Evolutionary conservation across 2,888 invertebrate species (phyloP).

Genomic region (Sminthurinus aureus): DNA sequence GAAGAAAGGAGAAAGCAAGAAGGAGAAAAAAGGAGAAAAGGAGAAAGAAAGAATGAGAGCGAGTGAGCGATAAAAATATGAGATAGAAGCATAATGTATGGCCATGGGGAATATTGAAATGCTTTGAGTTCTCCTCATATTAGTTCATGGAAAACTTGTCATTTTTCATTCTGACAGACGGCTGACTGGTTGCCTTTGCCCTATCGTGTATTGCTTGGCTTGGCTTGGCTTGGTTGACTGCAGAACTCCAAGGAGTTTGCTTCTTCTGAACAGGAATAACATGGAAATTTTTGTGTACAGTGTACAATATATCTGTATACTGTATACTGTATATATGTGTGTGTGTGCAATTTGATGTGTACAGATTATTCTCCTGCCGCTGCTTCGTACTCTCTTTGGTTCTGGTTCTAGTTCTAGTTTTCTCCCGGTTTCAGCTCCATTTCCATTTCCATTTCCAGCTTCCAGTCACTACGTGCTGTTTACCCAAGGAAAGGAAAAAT

Average conservation of each 20-base stretch:
- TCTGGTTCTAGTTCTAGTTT: no score
- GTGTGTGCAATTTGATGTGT: not conserved
- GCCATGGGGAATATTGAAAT: slow-evolving; percentile 45
- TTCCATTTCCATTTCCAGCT: no score
- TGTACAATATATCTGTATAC: not conserved
- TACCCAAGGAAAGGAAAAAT: no score
- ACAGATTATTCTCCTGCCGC: slow-evolving; percentile 2
- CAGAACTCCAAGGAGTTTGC: no score
- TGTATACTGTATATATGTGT: not conserved
- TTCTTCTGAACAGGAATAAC: no score
- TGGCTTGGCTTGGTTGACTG: not conserved
- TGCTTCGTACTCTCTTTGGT: not conserved
- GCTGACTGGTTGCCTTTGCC: slow-evolving; percentile 1
- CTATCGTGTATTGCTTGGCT: not conserved
- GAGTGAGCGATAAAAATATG: slow-evolving; percentile 17
- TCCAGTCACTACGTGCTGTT: no score
- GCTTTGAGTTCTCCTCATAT: slow-evolving; percentile 47
- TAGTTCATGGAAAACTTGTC: slow-evolving; percentile 50
- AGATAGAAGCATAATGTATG: slow-evolving; percentile 17
- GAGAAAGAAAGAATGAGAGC: no score
- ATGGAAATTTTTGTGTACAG: not conserved
- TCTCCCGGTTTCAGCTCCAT: not conserved
- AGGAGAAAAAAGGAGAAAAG: no score
- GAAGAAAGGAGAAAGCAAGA: no score
- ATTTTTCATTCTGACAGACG: slow-evolving; percentile 50